Conservation (phyloP, 2,888 invertebrate species). For the Zelleria hepariella region DNA sequence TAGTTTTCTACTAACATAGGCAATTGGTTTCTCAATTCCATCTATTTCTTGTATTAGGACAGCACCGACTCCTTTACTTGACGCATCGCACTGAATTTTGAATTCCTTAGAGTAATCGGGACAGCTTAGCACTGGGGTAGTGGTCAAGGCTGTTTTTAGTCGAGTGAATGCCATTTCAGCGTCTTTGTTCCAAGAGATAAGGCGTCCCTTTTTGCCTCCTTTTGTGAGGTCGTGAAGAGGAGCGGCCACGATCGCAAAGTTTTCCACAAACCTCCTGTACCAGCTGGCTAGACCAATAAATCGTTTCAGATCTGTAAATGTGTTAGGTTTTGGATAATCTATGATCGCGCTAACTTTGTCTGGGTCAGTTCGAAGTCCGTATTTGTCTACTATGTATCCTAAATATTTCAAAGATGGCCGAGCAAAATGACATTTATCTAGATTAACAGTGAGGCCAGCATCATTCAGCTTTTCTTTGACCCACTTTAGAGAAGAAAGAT, state of each 20-base stretch:
- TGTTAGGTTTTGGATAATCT: slow-evolving; percentile 5
- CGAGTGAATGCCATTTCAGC: background rate
- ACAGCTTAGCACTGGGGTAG: too few species aligned
- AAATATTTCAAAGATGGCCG: slow-evolving; percentile 9
- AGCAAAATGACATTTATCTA: slow-evolving; percentile 15
- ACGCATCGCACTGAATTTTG: background rate
- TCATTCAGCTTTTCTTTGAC: slow-evolving; percentile 10
- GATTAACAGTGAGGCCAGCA: slow-evolving; percentile 12
- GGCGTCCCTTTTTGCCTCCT: too few species aligned
- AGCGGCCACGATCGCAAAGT: slow-evolving; percentile 10
- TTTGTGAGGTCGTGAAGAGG: slow-evolving; percentile 18
- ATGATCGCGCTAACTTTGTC: slow-evolving; percentile 3
- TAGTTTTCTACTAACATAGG: background rate
- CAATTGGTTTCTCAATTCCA: background rate
- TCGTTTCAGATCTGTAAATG: slow-evolving; percentile 4
- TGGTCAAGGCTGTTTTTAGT: background rate
- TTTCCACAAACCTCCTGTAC: slow-evolving; percentile 11
- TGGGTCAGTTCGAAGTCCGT: slow-evolving; percentile 3
- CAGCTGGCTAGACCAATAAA: slow-evolving; percentile 1
- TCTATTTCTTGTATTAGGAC: background rate
- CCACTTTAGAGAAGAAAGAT: background rate
- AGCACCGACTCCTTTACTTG: too few species aligned
- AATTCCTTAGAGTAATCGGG: background rate
- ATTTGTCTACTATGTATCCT: slow-evolving; percentile 10
- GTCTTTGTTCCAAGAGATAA: background rate